Percentiles rank a stretch among this genome's conserved stretches.
These are phyloP conservation scores for Branchipolynoe longqiensis DNA, from an alignment of 2,888 invertebrate genomes.

Conservation along the genomic window DNA sequence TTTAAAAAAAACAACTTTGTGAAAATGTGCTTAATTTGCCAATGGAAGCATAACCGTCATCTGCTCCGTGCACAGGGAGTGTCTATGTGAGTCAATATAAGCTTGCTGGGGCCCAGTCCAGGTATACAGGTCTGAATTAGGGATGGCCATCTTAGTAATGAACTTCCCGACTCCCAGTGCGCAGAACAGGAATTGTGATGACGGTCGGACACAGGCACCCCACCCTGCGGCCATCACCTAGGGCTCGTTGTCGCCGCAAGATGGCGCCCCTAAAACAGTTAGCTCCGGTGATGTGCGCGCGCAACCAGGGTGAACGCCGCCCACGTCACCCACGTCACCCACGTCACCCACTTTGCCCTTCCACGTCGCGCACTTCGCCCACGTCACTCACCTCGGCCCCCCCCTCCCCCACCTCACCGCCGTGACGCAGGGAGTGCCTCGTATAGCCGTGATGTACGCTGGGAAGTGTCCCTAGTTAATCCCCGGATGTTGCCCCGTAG, in stretches of 20 bases:
- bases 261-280: slow-evolving; percentile 43
- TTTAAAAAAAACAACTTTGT: too few species aligned
- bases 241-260: slow-evolving; percentile 3
- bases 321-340: neutral
- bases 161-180: slow-evolving; percentile 15
- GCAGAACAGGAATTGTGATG: slow-evolving; percentile 39
- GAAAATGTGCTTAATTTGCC: neutral
- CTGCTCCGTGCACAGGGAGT: neutral
- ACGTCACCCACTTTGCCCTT: neutral
- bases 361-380: neutral
- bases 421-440: neutral
- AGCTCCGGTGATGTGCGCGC: neutral
- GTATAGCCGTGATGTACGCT: neutral
- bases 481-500: neutral
- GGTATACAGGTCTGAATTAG: slow-evolving; percentile 4
- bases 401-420: too few species aligned
- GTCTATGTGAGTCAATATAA: too few species aligned
- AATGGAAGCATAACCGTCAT: neutral
- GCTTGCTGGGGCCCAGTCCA: too few species aligned
- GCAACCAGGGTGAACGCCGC: neutral
- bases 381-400: neutral
- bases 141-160: slow-evolving; percentile 2
- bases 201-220: slow-evolving; percentile 22
- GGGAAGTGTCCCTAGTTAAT: neutral
- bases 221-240: slow-evolving; percentile 29